Evolutionary conservation across 2,888 invertebrate species (phyloP).

Genomic region (Ernsta delagoae): DNA sequence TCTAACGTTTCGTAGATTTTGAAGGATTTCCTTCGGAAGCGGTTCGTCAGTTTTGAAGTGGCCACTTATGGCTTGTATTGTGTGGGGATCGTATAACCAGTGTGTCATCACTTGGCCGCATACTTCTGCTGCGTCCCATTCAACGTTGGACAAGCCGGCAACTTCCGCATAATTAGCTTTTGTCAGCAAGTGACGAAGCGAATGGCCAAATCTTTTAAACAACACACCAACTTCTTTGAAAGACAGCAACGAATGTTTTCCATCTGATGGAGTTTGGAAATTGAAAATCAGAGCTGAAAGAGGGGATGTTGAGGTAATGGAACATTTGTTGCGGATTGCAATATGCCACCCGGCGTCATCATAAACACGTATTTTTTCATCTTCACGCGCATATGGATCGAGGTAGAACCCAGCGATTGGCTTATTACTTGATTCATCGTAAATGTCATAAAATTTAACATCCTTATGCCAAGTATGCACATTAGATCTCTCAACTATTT

Average conservation of each 20-base stretch:
- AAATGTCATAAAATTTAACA: slow-evolving; percentile 93
- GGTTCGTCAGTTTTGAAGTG: slow-evolving; percentile 91
- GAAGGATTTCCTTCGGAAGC: slow-evolving; percentile 87
- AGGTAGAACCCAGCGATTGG: slow-evolving; percentile 94
- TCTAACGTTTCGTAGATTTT: slow-evolving; percentile 86
- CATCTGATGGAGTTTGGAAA: slow-evolving; percentile 82
- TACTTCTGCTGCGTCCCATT: slow-evolving; percentile 96
- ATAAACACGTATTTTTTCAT: slow-evolving; percentile 86
- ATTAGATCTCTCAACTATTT: slow-evolving; percentile 87
- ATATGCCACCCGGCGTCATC: slow-evolving; percentile 91
- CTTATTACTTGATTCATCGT: slow-evolving; percentile 86
- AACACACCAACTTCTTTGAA: too few relatives aligned
- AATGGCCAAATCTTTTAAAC: slow-evolving; percentile 90
- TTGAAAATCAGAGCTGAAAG: slow-evolving; percentile 93
- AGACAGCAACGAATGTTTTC: background rate
- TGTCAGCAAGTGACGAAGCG: slow-evolving; percentile 94
- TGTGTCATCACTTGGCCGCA: slow-evolving; percentile 93
- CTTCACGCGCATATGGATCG: slow-evolving; percentile 90
- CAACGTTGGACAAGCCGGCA: slow-evolving; percentile 93
- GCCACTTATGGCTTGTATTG: slow-evolving; percentile 87
- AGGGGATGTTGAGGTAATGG: slow-evolving; percentile 87
- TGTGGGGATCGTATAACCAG: slow-evolving; percentile 89
- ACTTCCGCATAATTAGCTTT: slow-evolving; percentile 93
- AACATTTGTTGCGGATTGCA: slow-evolving; percentile 90
- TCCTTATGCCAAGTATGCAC: slow-evolving; percentile 94